phyloP scores from a whole-genome alignment of 2,113 vertebrate species.

The Sinosuthora webbiana region DNA sequence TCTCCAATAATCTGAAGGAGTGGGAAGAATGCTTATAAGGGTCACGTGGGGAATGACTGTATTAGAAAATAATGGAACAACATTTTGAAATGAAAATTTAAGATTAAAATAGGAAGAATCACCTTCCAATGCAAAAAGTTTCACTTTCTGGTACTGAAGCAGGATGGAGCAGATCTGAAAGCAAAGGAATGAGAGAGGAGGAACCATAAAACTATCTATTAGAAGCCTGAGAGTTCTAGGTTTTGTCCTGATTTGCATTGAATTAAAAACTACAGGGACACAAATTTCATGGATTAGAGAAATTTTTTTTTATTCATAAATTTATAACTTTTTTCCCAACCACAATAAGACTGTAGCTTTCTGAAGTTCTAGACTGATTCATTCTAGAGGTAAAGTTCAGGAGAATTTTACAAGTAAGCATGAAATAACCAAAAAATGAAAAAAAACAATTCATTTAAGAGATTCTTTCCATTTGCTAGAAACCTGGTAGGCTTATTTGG shows the following conservation, averaged over 20 bases:
- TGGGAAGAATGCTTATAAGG: neutral
- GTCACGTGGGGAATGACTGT: neutral
- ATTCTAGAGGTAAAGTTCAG: neutral
- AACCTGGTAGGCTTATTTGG: neutral
- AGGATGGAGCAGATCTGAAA: neutral
- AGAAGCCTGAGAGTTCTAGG: neutral
- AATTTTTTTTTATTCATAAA: neutral
- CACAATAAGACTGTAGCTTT: neutral
- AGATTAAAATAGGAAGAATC: neutral
- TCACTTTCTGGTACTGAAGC: neutral
- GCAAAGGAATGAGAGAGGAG: neutral
- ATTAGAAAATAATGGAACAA: neutral
- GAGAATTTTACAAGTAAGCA: neutral
- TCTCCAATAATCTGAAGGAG: neutral
- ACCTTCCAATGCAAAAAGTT: neutral
- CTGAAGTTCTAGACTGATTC: neutral
- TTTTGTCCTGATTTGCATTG: neutral
- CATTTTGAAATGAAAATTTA: neutral
- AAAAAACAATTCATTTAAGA: neutral
- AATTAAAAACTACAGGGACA: neutral
- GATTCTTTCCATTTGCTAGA: neutral
- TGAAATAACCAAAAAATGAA: neutral
- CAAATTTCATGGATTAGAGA: neutral
- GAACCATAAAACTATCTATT: neutral
- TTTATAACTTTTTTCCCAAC: neutral